Evolutionary conservation across 2,113 vertebrate genomes (phyloP), one percentile per base, ranked within the genome.

Genomic region (Apodemus speciosus): DNA sequence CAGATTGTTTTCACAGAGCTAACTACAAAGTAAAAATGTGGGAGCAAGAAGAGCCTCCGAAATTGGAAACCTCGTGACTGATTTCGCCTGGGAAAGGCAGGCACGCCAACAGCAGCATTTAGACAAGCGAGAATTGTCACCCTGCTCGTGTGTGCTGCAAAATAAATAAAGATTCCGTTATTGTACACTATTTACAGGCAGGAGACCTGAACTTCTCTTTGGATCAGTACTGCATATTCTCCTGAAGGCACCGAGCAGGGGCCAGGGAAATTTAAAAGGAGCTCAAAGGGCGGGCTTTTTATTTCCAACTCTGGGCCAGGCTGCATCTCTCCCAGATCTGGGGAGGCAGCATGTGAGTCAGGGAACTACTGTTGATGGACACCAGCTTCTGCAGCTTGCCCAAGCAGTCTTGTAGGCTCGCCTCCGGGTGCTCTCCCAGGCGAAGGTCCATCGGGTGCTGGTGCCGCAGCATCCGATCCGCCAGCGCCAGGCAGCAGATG

Each of bases 321-420:
- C 75, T 91, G 68, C 97, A 98, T 95, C 97, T 98, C 66, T 93
- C 89, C 0, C 49, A 91, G 69, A 98, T 73, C 40, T 94, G 96
- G 6, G 79, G 49, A 10, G 98, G 97, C 40, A 98, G 91, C 11
- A 98, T 96, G 6, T 96, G 93, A 0, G 91, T 96, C 95, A 99
- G n/a, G 25, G 97, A 97, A 10, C 96, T 96, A 51, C 95, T 94
- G 83, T 99, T 99, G 76, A 99, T 97, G 9, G 99, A 98, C 88
- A 99, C 98, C 81, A 99, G 91, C 53, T 99, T 95, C 92, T 97
- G 98, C 68, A 99, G 97, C 85, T 99, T 98, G 87, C 97, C 97
- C 97, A 98, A 97, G 95, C 99, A 99, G 79, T 98, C 98, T 90
- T 96, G 95, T 76, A 98, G 95, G 5, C 95, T 10, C 0, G n/a